phyloP scores from a whole-genome alignment of 2,113 vertebrate species.

The Delphinapterus leucas region DNA sequence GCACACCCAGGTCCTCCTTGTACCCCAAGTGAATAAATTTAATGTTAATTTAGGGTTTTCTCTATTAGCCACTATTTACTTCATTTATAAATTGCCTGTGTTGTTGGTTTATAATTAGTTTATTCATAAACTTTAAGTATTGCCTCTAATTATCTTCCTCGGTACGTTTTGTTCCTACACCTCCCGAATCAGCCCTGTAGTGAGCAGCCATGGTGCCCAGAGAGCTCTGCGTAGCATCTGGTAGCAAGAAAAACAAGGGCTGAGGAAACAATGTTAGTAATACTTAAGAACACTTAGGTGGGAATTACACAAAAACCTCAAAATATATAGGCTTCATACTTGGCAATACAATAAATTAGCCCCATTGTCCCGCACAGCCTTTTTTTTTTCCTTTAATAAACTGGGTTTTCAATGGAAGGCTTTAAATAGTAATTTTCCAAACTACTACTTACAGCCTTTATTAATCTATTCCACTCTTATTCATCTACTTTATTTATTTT shows the following conservation, averaged over 20 bases:
- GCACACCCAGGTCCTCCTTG: not conserved
- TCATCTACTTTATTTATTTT: not conserved
- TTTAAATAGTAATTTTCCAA: not conserved
- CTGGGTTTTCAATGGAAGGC: not conserved
- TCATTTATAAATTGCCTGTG: not conserved
- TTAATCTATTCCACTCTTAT: not conserved
- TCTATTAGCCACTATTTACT: not conserved
- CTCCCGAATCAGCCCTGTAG: not conserved
- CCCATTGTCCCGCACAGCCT: not conserved
- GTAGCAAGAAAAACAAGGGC: not conserved
- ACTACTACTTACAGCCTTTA: not conserved
- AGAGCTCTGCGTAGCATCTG: not conserved
- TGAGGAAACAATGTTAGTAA: not conserved
- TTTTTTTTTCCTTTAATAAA: not conserved
- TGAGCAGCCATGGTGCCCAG: not conserved
- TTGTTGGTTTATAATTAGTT: not conserved
- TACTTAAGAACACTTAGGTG: not conserved
- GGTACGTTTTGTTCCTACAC: not conserved
- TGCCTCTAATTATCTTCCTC: not conserved
- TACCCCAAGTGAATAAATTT: not conserved
- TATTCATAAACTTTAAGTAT: not conserved
- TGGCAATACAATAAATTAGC: not conserved
- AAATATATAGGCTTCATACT: not conserved
- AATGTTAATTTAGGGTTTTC: not conserved
- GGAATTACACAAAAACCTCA: not conserved